These are phyloP conservation scores for Cepaea hortensis DNA, from an alignment of 2,888 invertebrate genomes.

Conservation along the genomic window DNA sequence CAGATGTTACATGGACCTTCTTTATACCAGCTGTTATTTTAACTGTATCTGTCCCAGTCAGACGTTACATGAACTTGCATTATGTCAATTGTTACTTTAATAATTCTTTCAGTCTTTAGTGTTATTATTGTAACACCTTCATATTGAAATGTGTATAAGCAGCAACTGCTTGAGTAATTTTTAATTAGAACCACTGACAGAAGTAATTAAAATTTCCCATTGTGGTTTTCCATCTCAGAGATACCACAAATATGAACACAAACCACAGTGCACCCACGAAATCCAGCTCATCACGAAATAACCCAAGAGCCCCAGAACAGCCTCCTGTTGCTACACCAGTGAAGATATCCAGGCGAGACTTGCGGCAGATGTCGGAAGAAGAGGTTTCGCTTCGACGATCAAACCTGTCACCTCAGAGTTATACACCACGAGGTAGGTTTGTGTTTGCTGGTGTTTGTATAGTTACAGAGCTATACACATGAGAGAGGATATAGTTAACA, in stretches of 20 bases:
- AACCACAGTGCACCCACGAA: neutral
- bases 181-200: neutral
- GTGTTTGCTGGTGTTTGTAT: neutral
- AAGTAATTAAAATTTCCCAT: neutral
- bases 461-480: neutral
- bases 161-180: neutral
- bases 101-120: no score
- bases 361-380: slow-evolving; percentile 73
- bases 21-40: no score
- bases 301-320: neutral
- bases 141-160: neutral
- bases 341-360: slow-evolving; percentile 72
- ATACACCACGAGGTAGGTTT: slow-evolving; percentile 56
- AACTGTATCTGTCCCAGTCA: no score
- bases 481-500: neutral
- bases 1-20: no score
- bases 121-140: neutral
- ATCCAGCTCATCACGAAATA: neutral
- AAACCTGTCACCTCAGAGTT: slow-evolving; percentile 62
- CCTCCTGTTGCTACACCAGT: slow-evolving; percentile 64
- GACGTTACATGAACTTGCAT: no score
- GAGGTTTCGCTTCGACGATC: slow-evolving; percentile 72
- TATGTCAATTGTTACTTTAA: no score
- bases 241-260: neutral
- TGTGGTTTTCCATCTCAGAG: neutral